Evolutionary conservation across 1,140 invertebrate genomes (phyloP).

Genomic region (Zaprionus ghesquierei): DNA sequence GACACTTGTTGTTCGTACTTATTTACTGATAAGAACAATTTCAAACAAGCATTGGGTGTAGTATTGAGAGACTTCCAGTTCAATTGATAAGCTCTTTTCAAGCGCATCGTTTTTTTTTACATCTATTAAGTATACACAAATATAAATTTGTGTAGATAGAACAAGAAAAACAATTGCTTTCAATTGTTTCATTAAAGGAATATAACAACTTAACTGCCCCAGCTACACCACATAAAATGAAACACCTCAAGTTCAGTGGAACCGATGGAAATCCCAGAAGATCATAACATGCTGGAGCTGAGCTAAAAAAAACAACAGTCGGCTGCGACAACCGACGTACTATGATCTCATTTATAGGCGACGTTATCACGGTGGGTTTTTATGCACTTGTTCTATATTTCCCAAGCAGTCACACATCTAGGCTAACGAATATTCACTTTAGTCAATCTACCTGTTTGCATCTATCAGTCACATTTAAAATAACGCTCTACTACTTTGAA

Average conservation of each 20-base stretch:
- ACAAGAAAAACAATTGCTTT: no score
- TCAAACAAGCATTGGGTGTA: background rate
- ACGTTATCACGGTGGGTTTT: background rate
- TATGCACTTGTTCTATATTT: background rate
- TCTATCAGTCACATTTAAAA: background rate
- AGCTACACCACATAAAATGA: background rate
- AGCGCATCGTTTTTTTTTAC: background rate
- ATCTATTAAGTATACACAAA: background rate
- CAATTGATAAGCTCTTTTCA: background rate
- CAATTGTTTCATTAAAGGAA: background rate
- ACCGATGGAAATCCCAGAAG: background rate
- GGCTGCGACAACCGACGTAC: background rate
- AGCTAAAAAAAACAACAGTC: background rate
- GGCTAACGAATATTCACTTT: background rate
- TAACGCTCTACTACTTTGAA: background rate
- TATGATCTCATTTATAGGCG: background rate
- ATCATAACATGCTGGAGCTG: background rate
- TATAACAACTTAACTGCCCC: background rate
- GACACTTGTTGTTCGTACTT: background rate
- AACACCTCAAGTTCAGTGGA: background rate
- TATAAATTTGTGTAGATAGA: background rate
- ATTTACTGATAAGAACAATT: slow-evolving; percentile 15
- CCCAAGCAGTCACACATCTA: background rate
- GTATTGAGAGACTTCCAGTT: slow-evolving; percentile 9
- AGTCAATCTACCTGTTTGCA: no score